Conservation (phyloP, 64 coral and sea anemone species). For the Montipora efflorescens region DNA sequence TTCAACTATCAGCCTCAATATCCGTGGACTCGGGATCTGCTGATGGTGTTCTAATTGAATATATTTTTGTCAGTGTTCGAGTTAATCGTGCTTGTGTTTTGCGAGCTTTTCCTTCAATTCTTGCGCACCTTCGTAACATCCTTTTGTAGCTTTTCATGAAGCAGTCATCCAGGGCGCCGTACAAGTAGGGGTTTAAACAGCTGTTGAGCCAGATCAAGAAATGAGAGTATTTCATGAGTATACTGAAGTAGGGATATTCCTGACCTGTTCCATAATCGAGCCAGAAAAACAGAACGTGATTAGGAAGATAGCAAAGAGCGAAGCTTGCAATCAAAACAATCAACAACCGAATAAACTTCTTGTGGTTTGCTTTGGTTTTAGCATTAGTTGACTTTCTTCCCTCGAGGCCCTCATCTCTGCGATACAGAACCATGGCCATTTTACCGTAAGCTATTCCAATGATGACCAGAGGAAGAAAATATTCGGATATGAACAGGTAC, state of each 20-base stretch:
- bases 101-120: constrained; percentile 81
- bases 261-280: constrained; percentile 79
- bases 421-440: constrained; percentile 77
- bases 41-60: constrained; percentile 63
- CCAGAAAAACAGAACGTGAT: constrained; percentile 97
- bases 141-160: constrained; percentile 90
- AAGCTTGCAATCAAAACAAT: constrained; percentile 81
- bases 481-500: constrained; percentile 83
- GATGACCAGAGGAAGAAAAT: constrained; percentile 76
- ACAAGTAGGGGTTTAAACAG: constrained; percentile 91
- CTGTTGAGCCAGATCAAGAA: constrained; percentile 89
- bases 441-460: constrained; percentile 81
- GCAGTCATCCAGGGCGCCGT: constrained; percentile 81
- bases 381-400: constrained; percentile 58
- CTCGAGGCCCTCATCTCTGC: constrained; percentile 77
- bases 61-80: constrained; percentile 47
- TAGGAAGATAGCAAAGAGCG: constrained; percentile 85
- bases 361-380: constrained; percentile 77
- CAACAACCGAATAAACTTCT: constrained; percentile 85
- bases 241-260: constrained; percentile 78
- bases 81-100: constrained; percentile 77
- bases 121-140: constrained; percentile 73
- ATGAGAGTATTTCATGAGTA: constrained; percentile 95
- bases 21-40: constrained; percentile 53
- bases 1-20: constrained; percentile 2